Evolutionary conservation across 2,797 vertebrate genomes (phyloP).

Genomic region (Centropyge bicolor): DNA sequence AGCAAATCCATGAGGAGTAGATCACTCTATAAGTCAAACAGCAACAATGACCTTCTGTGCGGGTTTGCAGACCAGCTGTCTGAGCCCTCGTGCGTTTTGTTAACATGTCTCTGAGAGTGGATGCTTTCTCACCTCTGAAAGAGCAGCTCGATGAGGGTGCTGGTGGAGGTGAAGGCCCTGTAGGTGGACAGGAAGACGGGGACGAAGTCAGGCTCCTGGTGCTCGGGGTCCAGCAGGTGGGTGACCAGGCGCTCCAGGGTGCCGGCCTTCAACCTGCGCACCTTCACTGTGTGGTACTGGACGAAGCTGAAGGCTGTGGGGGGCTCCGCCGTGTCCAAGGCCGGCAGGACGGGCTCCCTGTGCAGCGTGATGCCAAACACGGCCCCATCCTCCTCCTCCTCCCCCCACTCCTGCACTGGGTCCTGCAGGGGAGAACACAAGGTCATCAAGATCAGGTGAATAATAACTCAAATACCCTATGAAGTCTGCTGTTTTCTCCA

Average conservation of each 20-base stretch:
- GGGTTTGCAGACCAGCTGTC: slow-evolving; percentile 14
- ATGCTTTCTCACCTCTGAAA: slow-evolving; percentile 84
- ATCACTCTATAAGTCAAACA: slow-evolving; percentile 7
- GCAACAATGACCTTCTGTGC: slow-evolving; percentile 9
- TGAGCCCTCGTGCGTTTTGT: slow-evolving; percentile 23
- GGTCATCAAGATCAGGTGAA: slow-evolving; percentile 33
- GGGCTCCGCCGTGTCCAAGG: slow-evolving; percentile 34
- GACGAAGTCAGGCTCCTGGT: slow-evolving; percentile 83
- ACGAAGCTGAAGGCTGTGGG: slow-evolving; percentile 73
- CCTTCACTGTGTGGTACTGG: slow-evolving; percentile 92
- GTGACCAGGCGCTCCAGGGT: slow-evolving; percentile 86
- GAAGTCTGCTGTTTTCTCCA: background rate
- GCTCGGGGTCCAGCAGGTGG: slow-evolving; percentile 84
- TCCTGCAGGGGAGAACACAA: slow-evolving; percentile 76
- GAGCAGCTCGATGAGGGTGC: slow-evolving; percentile 85
- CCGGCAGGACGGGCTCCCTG: slow-evolving; percentile 81
- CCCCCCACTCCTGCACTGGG: slow-evolving; percentile 92
- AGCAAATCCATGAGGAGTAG: background rate
- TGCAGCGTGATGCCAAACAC: slow-evolving; percentile 89
- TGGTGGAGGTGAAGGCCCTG: slow-evolving; percentile 86
- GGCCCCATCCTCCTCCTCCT: slow-evolving; percentile 90
- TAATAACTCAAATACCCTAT: background rate
- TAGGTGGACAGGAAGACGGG: slow-evolving; percentile 91
- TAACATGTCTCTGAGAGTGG: background rate
- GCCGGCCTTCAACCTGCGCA: slow-evolving; percentile 88